Base-by-base conservation (phyloP, 2,113 vertebrate genomes). In the Ia io region DNA sequence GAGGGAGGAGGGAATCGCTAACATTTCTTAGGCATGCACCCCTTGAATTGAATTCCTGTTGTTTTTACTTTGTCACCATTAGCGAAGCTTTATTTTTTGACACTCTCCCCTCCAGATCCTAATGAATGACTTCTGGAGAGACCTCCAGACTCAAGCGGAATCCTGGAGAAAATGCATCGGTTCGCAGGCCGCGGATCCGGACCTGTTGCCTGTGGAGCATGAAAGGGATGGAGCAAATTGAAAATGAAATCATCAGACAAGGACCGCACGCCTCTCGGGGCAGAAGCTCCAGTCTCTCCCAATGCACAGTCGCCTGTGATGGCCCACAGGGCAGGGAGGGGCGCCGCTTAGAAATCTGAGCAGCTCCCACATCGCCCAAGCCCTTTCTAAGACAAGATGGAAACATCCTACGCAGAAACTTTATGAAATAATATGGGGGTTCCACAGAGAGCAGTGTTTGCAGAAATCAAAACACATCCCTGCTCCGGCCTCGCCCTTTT, bases 171-270 rank as follows among this genome's bases (percentile, higher is more conserved):
- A 97, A 96, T 74, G 32, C 65, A 51, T 83, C 59, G 42, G 80
- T 69, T 95, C 42, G 35, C 44, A 88, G 95, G 79, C 65, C 79
- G 84, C 90, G 92, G 20, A 93, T 92, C 61, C 90, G 84, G 88
- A 88, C 74, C 77, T 90, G 69, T 84, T 86, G 82, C 89, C 63
- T 88, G 67, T 65, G 35, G 91, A 94, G 89, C 63, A 95, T 61
- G 85, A 93, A 95, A 96, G 53, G 13, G 69, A 93, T 16, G 77
- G 76, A 70, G 65, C 90, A 74, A 93, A 95, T 9, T 47, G 63
- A 86, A 97, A 97, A 96, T 80, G 35, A 97, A 97, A 94, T 92
- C 95, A 74, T 77, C 93, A 77, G 79, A 90, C 1, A 63, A 69
- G 42, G 65, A 78, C 49, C 28, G 28, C 44, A 42, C 8, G 35